These are phyloP conservation scores for Phylloscopus whistleri DNA, from an alignment of 2,113 vertebrate genomes.

Conservation along the genomic window DNA sequence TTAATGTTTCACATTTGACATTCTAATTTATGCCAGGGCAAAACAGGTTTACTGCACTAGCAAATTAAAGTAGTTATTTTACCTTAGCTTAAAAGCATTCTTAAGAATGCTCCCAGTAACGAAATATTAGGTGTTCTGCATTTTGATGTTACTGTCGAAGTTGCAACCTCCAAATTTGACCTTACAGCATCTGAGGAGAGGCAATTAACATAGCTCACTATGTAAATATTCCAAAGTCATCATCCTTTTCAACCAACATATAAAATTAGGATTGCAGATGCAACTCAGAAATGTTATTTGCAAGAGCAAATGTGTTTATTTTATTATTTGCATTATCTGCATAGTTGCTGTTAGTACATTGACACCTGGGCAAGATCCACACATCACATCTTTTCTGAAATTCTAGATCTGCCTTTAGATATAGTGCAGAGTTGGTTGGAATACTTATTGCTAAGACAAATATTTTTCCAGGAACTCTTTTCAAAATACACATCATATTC, in stretches of 20 bases:
- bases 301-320: neutral
- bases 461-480: neutral
- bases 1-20: neutral
- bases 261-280: neutral
- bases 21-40: neutral
- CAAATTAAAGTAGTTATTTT: slow-evolving; percentile 9
- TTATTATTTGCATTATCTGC: neutral
- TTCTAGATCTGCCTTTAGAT: neutral
- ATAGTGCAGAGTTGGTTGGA: neutral
- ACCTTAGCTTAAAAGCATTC: neutral
- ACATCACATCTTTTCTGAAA: neutral
- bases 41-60: neutral
- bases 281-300: neutral
- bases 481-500: neutral
- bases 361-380: neutral
- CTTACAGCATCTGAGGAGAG: neutral
- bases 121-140: neutral
- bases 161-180: slow-evolving; percentile 16
- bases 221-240: neutral
- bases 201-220: neutral
- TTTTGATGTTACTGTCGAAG: neutral
- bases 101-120: neutral
- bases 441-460: neutral
- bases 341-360: neutral
- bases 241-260: neutral